These are phyloP conservation scores for Mobula birostris DNA, from an alignment of 2,113 vertebrate species.

Conservation along the genomic window DNA sequence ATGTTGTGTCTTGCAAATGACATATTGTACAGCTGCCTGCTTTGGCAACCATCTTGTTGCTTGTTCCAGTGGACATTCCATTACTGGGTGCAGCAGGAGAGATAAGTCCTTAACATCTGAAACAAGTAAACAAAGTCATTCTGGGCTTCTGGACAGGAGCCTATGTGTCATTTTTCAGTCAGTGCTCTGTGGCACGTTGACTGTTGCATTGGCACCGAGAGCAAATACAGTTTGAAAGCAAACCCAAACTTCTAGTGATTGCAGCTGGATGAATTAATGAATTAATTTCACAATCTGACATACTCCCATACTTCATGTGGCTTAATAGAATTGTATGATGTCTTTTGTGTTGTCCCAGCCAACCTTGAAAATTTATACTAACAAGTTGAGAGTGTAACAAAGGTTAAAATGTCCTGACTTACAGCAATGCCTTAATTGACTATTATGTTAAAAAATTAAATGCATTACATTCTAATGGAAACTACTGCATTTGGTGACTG, in stretches of 20 bases:
- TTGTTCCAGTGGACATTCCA: not conserved
- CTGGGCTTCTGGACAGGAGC: not conserved
- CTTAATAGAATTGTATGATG: conserved; percentile 30
- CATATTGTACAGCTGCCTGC: not conserved
- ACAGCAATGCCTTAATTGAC: not conserved
- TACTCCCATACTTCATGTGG: not conserved
- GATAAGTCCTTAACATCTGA: not conserved
- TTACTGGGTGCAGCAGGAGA: not conserved
- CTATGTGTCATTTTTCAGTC: not conserved
- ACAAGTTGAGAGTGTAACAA: not conserved
- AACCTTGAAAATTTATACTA: conserved; percentile 28
- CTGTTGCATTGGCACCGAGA: not conserved
- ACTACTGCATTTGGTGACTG: not conserved
- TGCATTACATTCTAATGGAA: conserved; percentile 26
- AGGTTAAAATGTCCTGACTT: conserved; percentile 34
- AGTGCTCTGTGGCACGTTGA: not conserved
- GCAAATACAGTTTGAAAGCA: not conserved
- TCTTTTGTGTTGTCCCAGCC: conserved; percentile 10
- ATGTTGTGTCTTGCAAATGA: not conserved
- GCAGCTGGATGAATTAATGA: conserved; percentile 11
- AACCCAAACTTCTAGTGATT: not conserved
- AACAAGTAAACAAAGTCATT: not conserved
- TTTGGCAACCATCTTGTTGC: not conserved
- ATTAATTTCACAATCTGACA: conserved; percentile 28
- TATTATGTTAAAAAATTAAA: conserved; percentile 27